Evolutionary conservation across 2,113 vertebrate genomes (phyloP).

Genomic region (Probosciger aterrimus): DNA sequence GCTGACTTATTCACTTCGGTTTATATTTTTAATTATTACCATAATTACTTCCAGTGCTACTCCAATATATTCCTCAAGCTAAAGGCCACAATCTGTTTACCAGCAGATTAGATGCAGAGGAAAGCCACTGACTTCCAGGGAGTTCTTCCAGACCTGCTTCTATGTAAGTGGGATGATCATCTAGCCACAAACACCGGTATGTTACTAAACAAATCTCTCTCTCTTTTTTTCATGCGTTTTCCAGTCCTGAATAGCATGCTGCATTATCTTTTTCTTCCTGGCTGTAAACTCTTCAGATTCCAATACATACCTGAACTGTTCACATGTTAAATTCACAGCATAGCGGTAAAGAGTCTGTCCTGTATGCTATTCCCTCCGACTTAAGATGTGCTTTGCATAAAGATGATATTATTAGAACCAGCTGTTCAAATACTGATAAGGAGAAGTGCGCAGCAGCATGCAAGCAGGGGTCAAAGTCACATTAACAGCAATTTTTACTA

Average conservation of each 20-base stretch:
- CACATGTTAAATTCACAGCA: not conserved
- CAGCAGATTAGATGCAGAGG: not conserved
- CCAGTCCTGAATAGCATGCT: not conserved
- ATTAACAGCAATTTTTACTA: not conserved
- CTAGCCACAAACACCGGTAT: not conserved
- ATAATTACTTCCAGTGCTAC: not conserved
- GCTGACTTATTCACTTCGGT: not conserved
- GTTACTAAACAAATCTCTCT: not conserved
- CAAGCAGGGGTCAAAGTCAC: not conserved
- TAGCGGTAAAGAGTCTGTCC: not conserved
- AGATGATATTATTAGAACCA: not conserved
- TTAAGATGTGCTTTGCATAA: not conserved
- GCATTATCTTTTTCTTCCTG: not conserved
- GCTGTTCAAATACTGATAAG: constrained; percentile 1
- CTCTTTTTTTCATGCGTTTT: not conserved
- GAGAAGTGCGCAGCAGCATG: not conserved
- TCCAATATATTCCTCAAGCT: not conserved
- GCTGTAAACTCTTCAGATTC: not conserved
- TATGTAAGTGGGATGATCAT: not conserved
- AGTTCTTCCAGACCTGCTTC: constrained; percentile 5
- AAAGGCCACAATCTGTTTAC: not conserved
- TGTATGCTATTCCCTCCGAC: not conserved
- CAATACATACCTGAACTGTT: not conserved
- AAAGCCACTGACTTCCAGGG: constrained; percentile 31
- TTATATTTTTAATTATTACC: not conserved